phyloP scores from a whole-genome alignment of 1,140 invertebrate species.

The Polypedilum vanderplanki region DNA sequence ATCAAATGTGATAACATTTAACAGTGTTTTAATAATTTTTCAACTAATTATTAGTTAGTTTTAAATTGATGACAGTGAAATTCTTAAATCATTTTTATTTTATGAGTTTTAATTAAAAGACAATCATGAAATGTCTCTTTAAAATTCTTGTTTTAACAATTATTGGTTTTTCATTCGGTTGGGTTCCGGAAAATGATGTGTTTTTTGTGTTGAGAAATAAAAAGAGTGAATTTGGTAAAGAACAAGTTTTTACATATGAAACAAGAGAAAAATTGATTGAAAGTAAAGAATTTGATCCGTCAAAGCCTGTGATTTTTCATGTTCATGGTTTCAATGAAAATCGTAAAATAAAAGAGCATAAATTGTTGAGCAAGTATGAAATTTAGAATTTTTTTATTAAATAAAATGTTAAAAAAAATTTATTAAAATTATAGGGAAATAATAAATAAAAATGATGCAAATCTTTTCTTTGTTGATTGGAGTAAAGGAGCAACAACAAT shows the following conservation, averaged over 20 bases:
- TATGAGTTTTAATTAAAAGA: background rate
- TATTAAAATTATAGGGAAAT: background rate
- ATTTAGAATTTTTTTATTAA: background rate
- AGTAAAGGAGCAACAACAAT: constrained; percentile 40
- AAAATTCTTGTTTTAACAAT: background rate
- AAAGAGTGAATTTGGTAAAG: background rate
- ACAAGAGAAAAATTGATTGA: background rate
- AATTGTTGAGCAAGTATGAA: background rate
- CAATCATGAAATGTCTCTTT: background rate
- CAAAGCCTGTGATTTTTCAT: background rate
- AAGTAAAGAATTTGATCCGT: background rate
- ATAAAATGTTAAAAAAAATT: background rate
- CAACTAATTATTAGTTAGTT: no score
- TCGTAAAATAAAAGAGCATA: background rate
- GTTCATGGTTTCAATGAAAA: background rate
- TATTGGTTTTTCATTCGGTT: background rate
- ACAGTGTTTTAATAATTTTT: no score
- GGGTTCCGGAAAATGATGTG: background rate
- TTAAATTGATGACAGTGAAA: no score
- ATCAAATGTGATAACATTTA: no score
- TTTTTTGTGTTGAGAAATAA: background rate
- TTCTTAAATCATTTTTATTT: background rate
- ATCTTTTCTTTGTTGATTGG: constrained; percentile 20
- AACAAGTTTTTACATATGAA: background rate
- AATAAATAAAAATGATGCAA: background rate